Conservation (phyloP, 2,888 invertebrate species). For the Aphodius sticticus region DNA sequence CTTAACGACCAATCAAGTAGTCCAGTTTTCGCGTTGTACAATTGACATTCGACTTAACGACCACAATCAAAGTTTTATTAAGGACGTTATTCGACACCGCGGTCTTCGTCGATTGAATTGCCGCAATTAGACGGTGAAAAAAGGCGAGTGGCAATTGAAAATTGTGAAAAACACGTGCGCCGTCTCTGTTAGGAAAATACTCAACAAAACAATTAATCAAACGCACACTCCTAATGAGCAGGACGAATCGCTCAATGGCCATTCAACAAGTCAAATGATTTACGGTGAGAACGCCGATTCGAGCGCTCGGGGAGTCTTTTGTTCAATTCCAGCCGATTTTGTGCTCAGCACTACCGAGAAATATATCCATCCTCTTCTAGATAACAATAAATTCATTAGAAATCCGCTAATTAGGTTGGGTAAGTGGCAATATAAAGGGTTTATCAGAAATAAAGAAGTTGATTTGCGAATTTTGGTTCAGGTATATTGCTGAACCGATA, state of each 20-base stretch:
- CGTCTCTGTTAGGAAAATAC: slow-evolving; percentile 13
- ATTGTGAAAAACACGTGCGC: slow-evolving; percentile 30
- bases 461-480: background rate
- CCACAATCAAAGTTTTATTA: slow-evolving; percentile 4
- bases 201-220: slow-evolving; percentile 43
- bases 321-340: slow-evolving; percentile 15
- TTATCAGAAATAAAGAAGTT: background rate
- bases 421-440: background rate
- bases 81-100: background rate
- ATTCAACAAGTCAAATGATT: slow-evolving; percentile 51
- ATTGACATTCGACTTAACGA: slow-evolving; percentile 8
- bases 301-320: slow-evolving; percentile 19
- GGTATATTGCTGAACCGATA: background rate
- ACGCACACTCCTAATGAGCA: slow-evolving; percentile 45
- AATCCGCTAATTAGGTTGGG: background rate
- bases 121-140: background rate
- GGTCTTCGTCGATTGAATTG: slow-evolving; percentile 7
- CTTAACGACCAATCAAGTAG: background rate
- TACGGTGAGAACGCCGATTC: slow-evolving; percentile 46
- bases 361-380: slow-evolving; percentile 26
- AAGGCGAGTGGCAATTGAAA: slow-evolving; percentile 19
- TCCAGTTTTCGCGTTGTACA: slow-evolving; percentile 5
- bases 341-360: slow-evolving; percentile 9
- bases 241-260: slow-evolving; percentile 45
- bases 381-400: slow-evolving; percentile 18